phyloP scores from a whole-genome alignment of 2,888 invertebrate species.

The Drosophila conformis region DNA sequence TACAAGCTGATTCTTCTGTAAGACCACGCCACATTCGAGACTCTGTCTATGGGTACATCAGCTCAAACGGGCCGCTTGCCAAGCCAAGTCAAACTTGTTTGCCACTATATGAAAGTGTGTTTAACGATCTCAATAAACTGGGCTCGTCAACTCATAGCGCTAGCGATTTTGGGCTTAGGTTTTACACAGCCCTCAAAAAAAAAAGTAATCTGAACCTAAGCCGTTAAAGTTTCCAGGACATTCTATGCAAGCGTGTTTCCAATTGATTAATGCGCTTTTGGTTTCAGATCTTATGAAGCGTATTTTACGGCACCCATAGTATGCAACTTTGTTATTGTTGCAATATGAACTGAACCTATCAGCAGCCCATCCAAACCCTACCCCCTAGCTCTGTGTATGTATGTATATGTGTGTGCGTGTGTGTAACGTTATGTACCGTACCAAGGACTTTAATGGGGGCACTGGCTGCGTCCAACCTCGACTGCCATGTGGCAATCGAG shows the following conservation, averaged over 20 bases:
- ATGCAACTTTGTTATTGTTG: constrained; percentile 57
- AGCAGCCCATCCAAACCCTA: not conserved
- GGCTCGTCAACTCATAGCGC: not conserved
- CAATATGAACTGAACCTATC: constrained; percentile 38
- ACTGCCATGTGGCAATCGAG: not conserved
- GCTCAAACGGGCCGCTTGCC: not conserved
- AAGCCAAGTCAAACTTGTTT: not conserved
- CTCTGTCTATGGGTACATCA: constrained; percentile 6
- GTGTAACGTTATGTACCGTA: not conserved
- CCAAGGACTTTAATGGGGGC: not conserved
- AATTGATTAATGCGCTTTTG: constrained; percentile 1
- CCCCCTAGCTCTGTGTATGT: not conserved
- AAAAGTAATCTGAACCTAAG: not conserved
- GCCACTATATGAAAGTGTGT: not conserved
- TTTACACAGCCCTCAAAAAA: not conserved
- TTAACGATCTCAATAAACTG: not conserved
- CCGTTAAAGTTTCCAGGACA: not conserved
- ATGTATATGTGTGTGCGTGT: constrained; percentile 5
- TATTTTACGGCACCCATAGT: constrained; percentile 45
- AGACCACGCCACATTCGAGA: not conserved
- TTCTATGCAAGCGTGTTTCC: constrained; percentile 15
- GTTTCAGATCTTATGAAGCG: constrained; percentile 11
- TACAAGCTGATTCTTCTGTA: constrained; percentile 16
- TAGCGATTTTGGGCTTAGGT: not conserved
- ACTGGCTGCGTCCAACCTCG: not conserved